Base-by-base conservation (phyloP, 2,113 vertebrate genomes). In the Calypte anna region DNA sequence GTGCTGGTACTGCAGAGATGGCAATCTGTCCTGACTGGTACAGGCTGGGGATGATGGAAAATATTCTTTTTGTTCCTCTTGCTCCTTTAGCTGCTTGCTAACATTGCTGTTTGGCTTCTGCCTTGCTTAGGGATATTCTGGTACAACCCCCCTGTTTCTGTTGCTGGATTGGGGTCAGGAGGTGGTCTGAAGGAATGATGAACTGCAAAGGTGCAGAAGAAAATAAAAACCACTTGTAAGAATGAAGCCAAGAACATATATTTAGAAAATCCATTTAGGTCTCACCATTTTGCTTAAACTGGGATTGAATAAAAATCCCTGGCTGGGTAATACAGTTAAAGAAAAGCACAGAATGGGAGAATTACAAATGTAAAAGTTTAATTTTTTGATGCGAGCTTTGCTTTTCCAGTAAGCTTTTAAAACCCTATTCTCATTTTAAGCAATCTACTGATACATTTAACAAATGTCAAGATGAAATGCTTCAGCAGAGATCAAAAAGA, bases 391-490 rank as follows among this genome's bases (percentile, higher is more conserved):
- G 67, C 46, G 63, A 53, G 78, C 91, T 97, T 94, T 96, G 76
- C 68, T 93, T 96, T 97, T 73, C 88, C 91, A 43, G 91, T 33
- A 77, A 96, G 96, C 91, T 94, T 90, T 92, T 88, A 92, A 95
- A 92, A 30, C 59, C 68, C 64, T 27, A 3, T 86, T 90, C 91
- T 97, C 94, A 90, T 95, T 96, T 93, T 82, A 93, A 97, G 94
- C 93, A 93, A 95, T 95, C 94, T 90, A 46, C 43, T 48, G 94
- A 94, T 97, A 75, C 80, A 78, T 96, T 97, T 94, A 94, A 96
- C 91, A 97, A 97, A 96, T 96, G 97, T 95, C 97, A 97, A 84
- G 95, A 97, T 92, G 95, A 97, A 97, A 96, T 90, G 96, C 96
- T 96, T 96, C 90, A 68, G 86, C 90, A 72, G 96, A 96, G 91